Evolutionary conservation across 2,888 invertebrate species (phyloP), one percentile per base, ranked within the genome.

Genomic region (Ferdinandea cuprea): DNA sequence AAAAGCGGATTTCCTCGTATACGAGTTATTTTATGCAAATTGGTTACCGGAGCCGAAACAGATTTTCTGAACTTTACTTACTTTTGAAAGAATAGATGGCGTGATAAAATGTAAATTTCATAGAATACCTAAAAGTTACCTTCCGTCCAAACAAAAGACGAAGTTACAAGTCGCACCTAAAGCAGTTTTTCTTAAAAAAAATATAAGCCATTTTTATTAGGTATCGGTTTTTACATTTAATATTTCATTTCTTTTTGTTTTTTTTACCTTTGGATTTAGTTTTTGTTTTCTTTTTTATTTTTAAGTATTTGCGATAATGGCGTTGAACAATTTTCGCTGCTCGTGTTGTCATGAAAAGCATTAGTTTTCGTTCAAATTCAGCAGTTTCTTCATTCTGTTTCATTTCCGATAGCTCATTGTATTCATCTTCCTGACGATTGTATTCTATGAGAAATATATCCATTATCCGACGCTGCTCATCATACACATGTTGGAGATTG

Each of bases 301-400:
- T 78, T 8, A 56, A 77, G 85, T 87, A 89, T 37, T 80, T 80
- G 0, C 88, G 87, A 89, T 89, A 91, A 69, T 86, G 87, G 9
- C 69, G 85, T 85, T 91, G 90, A 44, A 91, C 89, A 40, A 86
- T 87, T 5, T 83, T 80, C 2, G 89, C 90, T 0, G 91, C 89
- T 15, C 89, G 87, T 65, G 89, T 89, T 87, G 89, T 87, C 87
- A 88, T 88, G 46, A 89, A 91, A 0, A 86, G 42, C 19, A 86
- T n/a, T 19, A 90, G 65, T 65, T 87, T 88, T 0, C 88, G 86
- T 32, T 91, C 89, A 11, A 89, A 90, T 7, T 86, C 79, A 0
- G 85, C 86, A 0, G 86, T 86, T 59, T 90, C 90, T 46, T 87
- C 88, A 2, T 86, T 72, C 37, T 88, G 86, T 15, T 88, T 90